phyloP scores from a whole-genome alignment of 2,113 vertebrate species.

The Petromus typicus region DNA sequence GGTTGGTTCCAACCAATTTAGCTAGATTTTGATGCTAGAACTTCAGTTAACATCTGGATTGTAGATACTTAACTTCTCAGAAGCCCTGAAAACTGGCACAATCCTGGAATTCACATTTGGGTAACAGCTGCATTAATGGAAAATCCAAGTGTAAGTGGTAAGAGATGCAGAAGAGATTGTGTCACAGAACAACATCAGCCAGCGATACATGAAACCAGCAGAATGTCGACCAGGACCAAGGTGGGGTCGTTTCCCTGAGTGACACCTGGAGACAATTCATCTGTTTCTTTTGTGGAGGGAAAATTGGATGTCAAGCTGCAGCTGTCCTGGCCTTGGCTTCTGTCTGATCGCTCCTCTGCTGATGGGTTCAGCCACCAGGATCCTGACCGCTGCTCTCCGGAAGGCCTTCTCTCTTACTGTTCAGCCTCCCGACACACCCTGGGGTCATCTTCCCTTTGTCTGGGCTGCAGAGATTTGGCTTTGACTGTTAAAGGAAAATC shows the following conservation, averaged over 20 bases:
- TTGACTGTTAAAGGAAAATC: background rate
- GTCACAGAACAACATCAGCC: background rate
- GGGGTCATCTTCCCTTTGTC: background rate
- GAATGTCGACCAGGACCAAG: background rate
- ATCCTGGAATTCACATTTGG: background rate
- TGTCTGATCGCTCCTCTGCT: background rate
- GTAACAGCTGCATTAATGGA: background rate
- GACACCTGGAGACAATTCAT: background rate
- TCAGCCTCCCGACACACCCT: background rate
- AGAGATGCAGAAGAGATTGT: background rate
- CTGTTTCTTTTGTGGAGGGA: background rate
- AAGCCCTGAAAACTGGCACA: background rate
- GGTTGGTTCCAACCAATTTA: background rate
- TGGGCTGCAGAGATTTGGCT: background rate
- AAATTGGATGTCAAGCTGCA: background rate
- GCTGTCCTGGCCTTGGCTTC: background rate
- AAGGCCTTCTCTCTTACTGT: background rate
- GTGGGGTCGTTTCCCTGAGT: background rate
- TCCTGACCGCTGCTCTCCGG: background rate
- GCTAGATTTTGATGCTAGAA: background rate
- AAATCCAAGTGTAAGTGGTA: background rate
- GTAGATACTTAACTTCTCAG: background rate
- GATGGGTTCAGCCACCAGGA: background rate
- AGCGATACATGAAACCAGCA: background rate
- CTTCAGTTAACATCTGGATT: background rate